A percentile compares a stretch with the other conserved stretches of the same genome.
phyloP scores from a whole-genome alignment of 2,797 vertebrate genomes.

The Tenualosa thibaudeaui region DNA sequence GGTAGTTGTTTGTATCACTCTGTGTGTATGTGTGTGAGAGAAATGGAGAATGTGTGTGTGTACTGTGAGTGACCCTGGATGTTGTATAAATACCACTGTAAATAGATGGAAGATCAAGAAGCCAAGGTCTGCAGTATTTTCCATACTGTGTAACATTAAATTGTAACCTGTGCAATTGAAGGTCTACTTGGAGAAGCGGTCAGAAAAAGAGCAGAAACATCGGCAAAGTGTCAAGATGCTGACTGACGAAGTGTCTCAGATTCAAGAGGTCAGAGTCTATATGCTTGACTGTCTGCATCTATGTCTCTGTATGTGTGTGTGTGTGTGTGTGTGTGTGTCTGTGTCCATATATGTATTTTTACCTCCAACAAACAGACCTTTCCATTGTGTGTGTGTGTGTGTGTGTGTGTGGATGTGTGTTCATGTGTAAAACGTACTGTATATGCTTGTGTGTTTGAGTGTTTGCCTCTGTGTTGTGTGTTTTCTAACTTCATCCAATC shows the following conservation, averaged over 20 bases:
- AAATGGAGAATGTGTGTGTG: conserved; percentile 33
- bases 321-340: conserved; percentile 6
- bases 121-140: not conserved
- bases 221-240: conserved; percentile 78
- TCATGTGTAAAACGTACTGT: not conserved
- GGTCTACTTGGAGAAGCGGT: conserved; percentile 77
- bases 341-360: not conserved
- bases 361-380: too few relatives aligned
- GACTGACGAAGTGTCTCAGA: conserved; percentile 85
- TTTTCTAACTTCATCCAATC: not conserved
- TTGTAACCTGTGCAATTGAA: conserved; percentile 48
- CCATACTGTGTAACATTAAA: not conserved
- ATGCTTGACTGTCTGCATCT: conserved; percentile 1
- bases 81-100: not conserved
- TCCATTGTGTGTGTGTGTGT: not conserved
- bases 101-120: not conserved
- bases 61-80: not conserved
- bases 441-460: not conserved
- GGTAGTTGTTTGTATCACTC: too few relatives aligned
- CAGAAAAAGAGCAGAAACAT: conserved; percentile 61
- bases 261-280: conserved; percentile 82
- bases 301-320: not conserved
- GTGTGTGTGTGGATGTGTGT: conserved; percentile 7
- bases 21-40: not conserved
- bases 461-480: not conserved